Evolutionary conservation across 2,888 invertebrate species (phyloP), one percentile per base, ranked within the genome.

Genomic region (Acronicta aceris): DNA sequence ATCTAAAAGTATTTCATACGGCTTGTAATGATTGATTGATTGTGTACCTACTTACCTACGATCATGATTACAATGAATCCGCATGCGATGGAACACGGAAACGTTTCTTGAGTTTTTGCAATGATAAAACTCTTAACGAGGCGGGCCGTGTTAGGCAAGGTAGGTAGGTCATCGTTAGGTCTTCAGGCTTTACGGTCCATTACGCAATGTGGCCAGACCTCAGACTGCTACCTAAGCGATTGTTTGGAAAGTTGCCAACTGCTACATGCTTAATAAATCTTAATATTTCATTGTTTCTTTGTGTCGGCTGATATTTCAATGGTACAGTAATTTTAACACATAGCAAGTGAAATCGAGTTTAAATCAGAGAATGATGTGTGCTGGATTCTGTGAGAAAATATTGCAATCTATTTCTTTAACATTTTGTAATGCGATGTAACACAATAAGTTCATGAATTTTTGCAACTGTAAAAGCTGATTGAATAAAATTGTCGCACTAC

Each of bases 251-350:
- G 79, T 71, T 73, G 71, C 79, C 78, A 79, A 81, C 74, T 56
- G 59, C 76, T 78, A 79, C 77, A 83, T 79, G 80, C 78, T 75
- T 78, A 84, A 86, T 88, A 87, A 88, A 88, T 86, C 82, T 85
- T 84, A 79, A 84, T 84, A 85, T 74, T 64, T 82, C 78, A 87
- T 89, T 89, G 89, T 90, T 88, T 84, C 85, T 84, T 85, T 84
- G 86, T 81, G 73, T 81, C 61, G 52, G 55, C 57, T 74, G 74
- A 74, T 82, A 78, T 81, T 82, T 83, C 82, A 84, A 83, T 82
- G 80, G 77, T 73, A 76, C 70, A 65, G 74, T 71, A 69, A 79
- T 78, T 80, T 75, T 12, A 74, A 76, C 71, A 76, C 70, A 76
- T 79, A 66, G 65, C 66, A 73, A 79, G 81, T 80, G 81, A 83